Percentiles rank a stretch among this genome's conserved stretches.
Evolutionary conservation across 2,888 invertebrate genomes (phyloP).

Genomic region (Drosophila siamana): DNA sequence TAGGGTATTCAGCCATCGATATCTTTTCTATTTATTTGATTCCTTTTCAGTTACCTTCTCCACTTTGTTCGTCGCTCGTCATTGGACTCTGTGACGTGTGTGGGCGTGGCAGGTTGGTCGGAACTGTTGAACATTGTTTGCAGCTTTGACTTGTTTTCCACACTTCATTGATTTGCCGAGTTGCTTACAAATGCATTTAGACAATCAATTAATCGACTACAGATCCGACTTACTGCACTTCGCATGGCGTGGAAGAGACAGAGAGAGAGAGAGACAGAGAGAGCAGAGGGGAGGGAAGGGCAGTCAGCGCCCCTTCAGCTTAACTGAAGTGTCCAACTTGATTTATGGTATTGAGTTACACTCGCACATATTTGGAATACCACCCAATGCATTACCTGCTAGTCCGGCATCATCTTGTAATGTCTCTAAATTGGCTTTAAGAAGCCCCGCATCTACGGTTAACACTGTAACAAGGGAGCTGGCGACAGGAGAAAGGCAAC

Average conservation of each 20-base stretch:
- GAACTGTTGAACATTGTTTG: constrained; percentile 52
- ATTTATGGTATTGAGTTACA: constrained; percentile 75
- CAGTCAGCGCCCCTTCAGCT: constrained; percentile 44
- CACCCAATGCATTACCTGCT: constrained; percentile 37
- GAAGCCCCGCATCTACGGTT: constrained; percentile 44
- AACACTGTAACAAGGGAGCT: background rate
- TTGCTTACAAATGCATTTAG: constrained; percentile 82
- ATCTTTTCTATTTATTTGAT: background rate
- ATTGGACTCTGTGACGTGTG: constrained; percentile 20
- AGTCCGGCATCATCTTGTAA: constrained; percentile 31
- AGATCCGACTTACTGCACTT: constrained; percentile 42
- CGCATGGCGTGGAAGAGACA: background rate
- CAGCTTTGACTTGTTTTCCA: constrained; percentile 71
- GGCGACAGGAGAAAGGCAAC: background rate
- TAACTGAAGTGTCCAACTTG: constrained; percentile 68
- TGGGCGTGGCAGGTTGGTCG: constrained; percentile 45
- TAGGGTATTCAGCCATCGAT: background rate
- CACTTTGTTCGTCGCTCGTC: constrained; percentile 40
- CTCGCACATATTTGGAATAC: constrained; percentile 62
- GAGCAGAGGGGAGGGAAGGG: too few relatives aligned
- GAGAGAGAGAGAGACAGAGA: too few relatives aligned
- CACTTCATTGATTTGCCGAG: constrained; percentile 80
- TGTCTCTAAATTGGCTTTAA: constrained; percentile 39
- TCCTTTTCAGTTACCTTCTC: constrained; percentile 50
- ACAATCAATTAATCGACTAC: constrained; percentile 80